Base-by-base conservation (phyloP, 2,888 invertebrate species). In the Celastrina argiolus region DNA sequence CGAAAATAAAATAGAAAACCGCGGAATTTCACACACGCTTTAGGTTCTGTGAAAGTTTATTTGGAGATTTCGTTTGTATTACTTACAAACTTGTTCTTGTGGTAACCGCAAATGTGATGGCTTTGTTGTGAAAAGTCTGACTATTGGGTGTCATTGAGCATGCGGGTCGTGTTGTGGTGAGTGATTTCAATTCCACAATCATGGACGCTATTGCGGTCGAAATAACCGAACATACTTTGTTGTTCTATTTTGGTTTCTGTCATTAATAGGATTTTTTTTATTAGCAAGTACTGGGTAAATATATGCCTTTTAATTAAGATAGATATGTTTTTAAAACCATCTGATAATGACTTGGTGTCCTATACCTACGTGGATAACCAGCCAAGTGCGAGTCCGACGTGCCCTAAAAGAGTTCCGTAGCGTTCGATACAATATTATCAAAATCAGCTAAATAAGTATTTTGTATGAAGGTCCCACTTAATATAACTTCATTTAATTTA, bases 21-120 rank as follows among this genome's bases (percentile, higher is more conserved):
- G 5, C 31, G 16, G 28, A 58, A 58, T 31, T 58, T 58, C 58
- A 26, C 58, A 58, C 58, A 58, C 31, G 31, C 16, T 31, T 58
- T 31, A 2, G 28, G 26, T 56, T 59, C 34, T 34, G 36, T 59
- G 59, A 59, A 59, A 59, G 59, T 59, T 34, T 18, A 16, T 16
- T 18, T 36, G 34, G 36, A 59, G 26, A 34, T 59, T 59, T 59
- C 34, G 59, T 59, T 34, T 36, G 59, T 59, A 34, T 34, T 18
- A 59, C 59, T 36, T 36, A 59, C 22, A 36, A 59, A 59, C 59
- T 59, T 36, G 59, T 59, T 59, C 36, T 59, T 59, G 59, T 59
- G 22, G 51, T 59, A 36, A 31, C 31, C 31, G 31, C 31, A 31
- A 31, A 31, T 31, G 7, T 51, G 51, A 51, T 51, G 22, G 51